Percentiles rank a stretch among this genome's conserved stretches.
phyloP scores from a whole-genome alignment of 2,797 vertebrate genomes.

The Huso huso region DNA sequence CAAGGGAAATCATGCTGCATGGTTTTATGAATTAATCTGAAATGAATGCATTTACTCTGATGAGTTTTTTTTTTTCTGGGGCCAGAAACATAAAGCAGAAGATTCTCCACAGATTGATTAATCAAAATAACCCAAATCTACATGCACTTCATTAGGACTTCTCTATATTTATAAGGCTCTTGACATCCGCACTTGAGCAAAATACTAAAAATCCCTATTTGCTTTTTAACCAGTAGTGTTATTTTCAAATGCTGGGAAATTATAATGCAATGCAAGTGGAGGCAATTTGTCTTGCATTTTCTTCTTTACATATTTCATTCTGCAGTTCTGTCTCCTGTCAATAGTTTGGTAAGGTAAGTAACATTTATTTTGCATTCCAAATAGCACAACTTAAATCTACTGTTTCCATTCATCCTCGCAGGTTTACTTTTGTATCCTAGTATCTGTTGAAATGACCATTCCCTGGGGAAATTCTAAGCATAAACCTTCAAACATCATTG shows the following conservation, averaged over 20 bases:
- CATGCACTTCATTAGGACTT: background rate
- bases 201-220: background rate
- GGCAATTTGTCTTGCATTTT: background rate
- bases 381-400: too few species aligned
- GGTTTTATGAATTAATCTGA: conserved; percentile 6
- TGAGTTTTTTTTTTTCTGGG: background rate
- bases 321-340: too few species aligned
- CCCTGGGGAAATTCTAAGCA: too few species aligned
- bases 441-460: too few species aligned
- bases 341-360: too few species aligned
- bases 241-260: conserved; percentile 9
- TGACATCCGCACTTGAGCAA: conserved; percentile 13
- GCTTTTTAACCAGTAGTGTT: conserved; percentile 11
- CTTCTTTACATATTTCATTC: too few species aligned
- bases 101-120: conserved; percentile 4
- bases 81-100: background rate
- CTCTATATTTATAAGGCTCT: conserved; percentile 5
- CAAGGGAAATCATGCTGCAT: conserved; percentile 1
- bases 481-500: too few species aligned
- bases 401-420: too few species aligned
- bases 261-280: background rate
- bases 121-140: background rate
- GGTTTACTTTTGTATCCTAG: too few species aligned
- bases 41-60: background rate
- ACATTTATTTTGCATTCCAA: too few species aligned